Percentiles rank a stretch among this genome's conserved stretches.
Evolutionary conservation across 53 echinoderm and acorn worm species (phyloP).

Genomic region (Patiria pectinifera): DNA sequence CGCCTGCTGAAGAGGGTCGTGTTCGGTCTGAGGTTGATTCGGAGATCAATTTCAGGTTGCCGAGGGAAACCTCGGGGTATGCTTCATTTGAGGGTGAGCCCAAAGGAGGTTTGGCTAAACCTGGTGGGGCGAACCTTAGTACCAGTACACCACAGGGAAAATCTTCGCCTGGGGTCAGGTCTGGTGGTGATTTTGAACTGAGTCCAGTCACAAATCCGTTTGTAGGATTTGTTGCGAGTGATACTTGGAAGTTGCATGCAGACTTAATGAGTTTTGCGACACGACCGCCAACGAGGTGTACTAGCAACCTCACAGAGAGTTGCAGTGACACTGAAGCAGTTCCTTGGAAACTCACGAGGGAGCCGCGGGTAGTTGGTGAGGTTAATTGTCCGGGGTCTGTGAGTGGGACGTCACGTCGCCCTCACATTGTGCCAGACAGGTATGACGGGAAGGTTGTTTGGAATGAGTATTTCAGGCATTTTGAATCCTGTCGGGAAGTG

Average conservation of each 20-base stretch:
- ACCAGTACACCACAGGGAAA: constrained; percentile 6
- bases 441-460: constrained; percentile 50
- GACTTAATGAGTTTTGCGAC: constrained; percentile 23
- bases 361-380: neutral
- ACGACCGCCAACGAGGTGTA: neutral
- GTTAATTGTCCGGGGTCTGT: neutral
- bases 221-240: too few species aligned
- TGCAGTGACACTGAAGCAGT: neutral
- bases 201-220: constrained; percentile 12
- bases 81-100: constrained; percentile 11
- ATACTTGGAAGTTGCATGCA: neutral
- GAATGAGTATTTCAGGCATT: constrained; percentile 49
- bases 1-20: neutral
- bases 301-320: constrained; percentile 12
- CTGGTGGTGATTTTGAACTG: constrained; percentile 2
- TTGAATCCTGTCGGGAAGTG: constrained; percentile 31
- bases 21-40: constrained; percentile 25
- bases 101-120: neutral
- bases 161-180: neutral
- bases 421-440: constrained; percentile 43
- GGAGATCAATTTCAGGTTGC: constrained; percentile 13
- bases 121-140: neutral
- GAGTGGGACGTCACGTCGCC: constrained; percentile 22
- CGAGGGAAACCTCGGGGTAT: neutral
- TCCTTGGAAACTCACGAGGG: constrained; percentile 2